Conservation (phyloP, 2,888 invertebrate species). For the Capitulum mitella region DNA sequence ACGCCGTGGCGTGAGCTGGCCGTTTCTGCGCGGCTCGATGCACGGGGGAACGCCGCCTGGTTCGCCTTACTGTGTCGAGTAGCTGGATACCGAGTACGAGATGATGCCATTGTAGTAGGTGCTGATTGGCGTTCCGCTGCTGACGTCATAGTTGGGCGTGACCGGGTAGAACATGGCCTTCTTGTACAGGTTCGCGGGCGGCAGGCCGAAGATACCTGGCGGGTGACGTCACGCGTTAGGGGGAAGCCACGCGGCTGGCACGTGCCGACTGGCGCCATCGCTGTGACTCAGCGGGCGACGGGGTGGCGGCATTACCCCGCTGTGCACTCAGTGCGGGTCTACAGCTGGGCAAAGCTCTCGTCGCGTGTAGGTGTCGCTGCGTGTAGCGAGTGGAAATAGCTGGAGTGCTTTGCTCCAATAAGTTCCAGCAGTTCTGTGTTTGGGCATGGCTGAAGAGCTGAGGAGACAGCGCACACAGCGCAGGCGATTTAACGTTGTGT, state of each 20-base stretch:
- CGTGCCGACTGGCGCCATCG: not conserved
- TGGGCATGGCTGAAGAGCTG: too few species aligned
- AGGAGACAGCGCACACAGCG: too few species aligned
- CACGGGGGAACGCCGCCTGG: not conserved
- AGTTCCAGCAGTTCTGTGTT: too few species aligned
- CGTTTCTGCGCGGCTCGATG: not conserved
- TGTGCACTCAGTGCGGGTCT: too few species aligned
- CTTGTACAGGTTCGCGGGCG: slow-evolving; percentile 20
- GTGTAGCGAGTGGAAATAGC: too few species aligned
- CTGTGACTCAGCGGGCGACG: too few species aligned
- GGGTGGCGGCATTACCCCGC: too few species aligned
- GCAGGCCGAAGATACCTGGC: slow-evolving; percentile 14
- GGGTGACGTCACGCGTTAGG: not conserved
- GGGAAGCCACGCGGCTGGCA: not conserved
- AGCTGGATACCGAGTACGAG: not conserved
- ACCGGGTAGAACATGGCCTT: slow-evolving; percentile 19
- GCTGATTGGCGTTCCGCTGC: slow-evolving; percentile 6
- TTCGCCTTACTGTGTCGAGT: not conserved
- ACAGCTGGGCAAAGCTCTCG: too few species aligned
- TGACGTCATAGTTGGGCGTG: slow-evolving; percentile 15
- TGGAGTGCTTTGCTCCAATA: too few species aligned
- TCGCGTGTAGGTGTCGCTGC: too few species aligned
- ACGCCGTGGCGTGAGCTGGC: not conserved
- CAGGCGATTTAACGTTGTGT: too few species aligned
- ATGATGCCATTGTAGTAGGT: slow-evolving; percentile 13